A percentile compares a stretch with the other conserved stretches of the same genome.
phyloP scores from a whole-genome alignment of 2,113 vertebrate species.

The Trogon melanurus region DNA sequence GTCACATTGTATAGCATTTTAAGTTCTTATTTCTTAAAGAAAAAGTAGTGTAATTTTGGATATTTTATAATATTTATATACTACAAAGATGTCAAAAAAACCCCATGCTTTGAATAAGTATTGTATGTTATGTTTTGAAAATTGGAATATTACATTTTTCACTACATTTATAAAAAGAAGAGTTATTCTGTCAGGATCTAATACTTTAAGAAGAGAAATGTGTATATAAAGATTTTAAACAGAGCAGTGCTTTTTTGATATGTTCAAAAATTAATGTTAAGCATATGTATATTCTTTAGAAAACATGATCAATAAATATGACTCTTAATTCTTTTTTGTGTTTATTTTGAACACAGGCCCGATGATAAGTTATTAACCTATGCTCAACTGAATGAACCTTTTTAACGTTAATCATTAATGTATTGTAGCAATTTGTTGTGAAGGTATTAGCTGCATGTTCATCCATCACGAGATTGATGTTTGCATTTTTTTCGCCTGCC shows the following conservation, averaged over 20 bases:
- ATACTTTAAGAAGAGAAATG: conserved; percentile 20
- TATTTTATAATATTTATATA: conserved; percentile 35
- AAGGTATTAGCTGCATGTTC: conserved; percentile 68
- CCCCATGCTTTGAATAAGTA: conserved; percentile 16
- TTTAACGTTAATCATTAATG: conserved; percentile 47
- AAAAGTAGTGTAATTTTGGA: conserved; percentile 26
- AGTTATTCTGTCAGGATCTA: conserved; percentile 37
- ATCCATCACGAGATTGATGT: conserved; percentile 72
- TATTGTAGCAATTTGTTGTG: conserved; percentile 45
- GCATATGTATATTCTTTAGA: conserved; percentile 42
- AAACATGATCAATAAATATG: conserved; percentile 66
- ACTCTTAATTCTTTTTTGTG: conserved; percentile 70
- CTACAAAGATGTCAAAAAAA: conserved; percentile 24
- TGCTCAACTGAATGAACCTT: conserved; percentile 39
- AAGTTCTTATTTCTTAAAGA: conserved; percentile 6
- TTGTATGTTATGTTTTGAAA: conserved; percentile 52
- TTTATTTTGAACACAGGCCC: conserved; percentile 69
- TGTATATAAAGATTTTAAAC: conserved; percentile 35
- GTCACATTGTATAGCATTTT: conserved; percentile 35
- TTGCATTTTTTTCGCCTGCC: conserved; percentile 74
- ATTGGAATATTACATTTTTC: conserved; percentile 15
- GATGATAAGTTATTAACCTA: conserved; percentile 45
- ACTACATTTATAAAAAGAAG: conserved; percentile 29
- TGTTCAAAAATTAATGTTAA: conserved; percentile 61
- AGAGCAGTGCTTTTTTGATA: conserved; percentile 37